Percentiles rank a stretch among this genome's conserved stretches.
phyloP scores from a whole-genome alignment of 37 sponge, comb jelly and placozoan genomes.

The Bolinopsis microptera region DNA sequence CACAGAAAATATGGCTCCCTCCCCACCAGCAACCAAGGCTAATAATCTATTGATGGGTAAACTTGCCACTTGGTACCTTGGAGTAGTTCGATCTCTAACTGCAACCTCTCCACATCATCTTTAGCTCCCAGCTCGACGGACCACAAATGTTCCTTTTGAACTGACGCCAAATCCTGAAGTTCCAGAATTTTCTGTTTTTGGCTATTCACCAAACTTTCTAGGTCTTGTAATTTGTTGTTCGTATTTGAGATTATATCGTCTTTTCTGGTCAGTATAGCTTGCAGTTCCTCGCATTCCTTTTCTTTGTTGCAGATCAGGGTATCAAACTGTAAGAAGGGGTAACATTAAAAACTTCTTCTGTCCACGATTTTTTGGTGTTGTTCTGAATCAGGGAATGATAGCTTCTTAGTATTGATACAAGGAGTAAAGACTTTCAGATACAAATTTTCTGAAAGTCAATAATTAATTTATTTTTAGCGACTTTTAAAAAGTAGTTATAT shows the following conservation, averaged over 20 bases:
- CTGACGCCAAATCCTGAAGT: neutral
- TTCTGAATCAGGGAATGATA: too few species aligned
- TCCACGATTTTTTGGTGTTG: too few species aligned
- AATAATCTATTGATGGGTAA: too few species aligned
- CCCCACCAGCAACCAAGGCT: too few species aligned
- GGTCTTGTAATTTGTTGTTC: neutral
- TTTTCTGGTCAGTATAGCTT: neutral
- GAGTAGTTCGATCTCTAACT: neutral
- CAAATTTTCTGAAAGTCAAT: too few species aligned
- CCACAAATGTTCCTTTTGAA: neutral
- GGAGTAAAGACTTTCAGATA: too few species aligned
- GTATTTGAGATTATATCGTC: neutral
- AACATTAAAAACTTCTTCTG: too few species aligned
- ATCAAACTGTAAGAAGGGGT: slow-evolving; percentile 34
- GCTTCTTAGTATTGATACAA: too few species aligned
- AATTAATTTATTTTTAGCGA: too few species aligned
- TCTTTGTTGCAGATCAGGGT: slow-evolving; percentile 9
- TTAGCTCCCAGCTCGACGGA: neutral
- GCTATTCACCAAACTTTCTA: neutral
- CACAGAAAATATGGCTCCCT: too few species aligned
- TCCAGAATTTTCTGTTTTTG: neutral
- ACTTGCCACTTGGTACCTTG: too few species aligned
- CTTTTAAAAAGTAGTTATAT: too few species aligned
- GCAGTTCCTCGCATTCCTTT: slow-evolving; percentile 23
- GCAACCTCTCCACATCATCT: neutral